phyloP scores from a whole-genome alignment of 2,888 invertebrate species.

The Ormyrus rosae region DNA sequence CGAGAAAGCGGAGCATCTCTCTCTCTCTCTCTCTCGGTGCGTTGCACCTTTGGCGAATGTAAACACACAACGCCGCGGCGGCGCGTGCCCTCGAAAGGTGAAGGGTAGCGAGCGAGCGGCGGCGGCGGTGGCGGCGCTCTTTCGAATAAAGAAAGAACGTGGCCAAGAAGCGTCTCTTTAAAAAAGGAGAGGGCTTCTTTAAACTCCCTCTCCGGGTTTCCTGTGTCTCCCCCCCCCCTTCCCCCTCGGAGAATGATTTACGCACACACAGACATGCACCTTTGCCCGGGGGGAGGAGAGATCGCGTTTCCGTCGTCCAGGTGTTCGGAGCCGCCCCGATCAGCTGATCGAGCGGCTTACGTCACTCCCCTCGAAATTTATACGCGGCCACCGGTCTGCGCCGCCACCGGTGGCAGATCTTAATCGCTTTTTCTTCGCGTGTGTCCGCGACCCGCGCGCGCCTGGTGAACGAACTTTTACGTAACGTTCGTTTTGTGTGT shows the following conservation, averaged over 20 bases:
- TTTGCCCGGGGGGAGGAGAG: conserved; percentile 15
- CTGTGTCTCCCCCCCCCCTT: conserved; percentile 15
- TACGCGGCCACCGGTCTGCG: background rate
- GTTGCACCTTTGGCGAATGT: conserved; percentile 14
- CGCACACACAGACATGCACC: conserved; percentile 27
- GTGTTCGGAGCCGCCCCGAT: conserved; percentile 19
- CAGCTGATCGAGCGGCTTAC: conserved; percentile 49
- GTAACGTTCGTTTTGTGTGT: too few relatives aligned
- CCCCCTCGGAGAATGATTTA: conserved; percentile 36
- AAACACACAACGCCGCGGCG: background rate
- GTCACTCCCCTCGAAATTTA: conserved; percentile 33
- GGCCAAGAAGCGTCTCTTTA: background rate
- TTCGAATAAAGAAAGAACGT: too few relatives aligned
- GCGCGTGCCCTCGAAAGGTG: conserved; percentile 14
- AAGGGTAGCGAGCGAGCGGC: conserved; percentile 17
- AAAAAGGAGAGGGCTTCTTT: conserved; percentile 55
- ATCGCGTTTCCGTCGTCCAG: conserved; percentile 44
- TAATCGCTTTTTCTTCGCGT: conserved; percentile 6
- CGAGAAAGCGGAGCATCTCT: background rate
- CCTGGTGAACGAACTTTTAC: conserved; percentile 2
- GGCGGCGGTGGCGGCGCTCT: background rate
- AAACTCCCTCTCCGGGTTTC: conserved; percentile 44
- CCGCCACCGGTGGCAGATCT: conserved; percentile 22
- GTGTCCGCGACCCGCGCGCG: background rate
- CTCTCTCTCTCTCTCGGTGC: background rate